Evolutionary conservation across 2,113 vertebrate species (phyloP).

Genomic region (Morone saxatilis): DNA sequence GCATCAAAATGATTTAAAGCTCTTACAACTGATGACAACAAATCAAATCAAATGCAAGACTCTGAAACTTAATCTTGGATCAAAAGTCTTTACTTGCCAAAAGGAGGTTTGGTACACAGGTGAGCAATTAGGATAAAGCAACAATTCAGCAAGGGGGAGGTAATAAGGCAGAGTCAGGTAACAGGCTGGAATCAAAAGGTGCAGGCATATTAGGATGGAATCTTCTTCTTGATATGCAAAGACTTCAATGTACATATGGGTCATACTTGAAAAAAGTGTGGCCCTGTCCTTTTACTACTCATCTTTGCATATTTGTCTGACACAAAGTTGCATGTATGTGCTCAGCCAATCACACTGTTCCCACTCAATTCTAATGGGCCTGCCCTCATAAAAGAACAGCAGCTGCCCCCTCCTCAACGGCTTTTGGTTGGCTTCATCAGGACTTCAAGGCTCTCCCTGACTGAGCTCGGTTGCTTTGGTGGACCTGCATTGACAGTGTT

Average conservation of each 20-base stretch:
- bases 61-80: no score
- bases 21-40: no score
- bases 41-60: no score
- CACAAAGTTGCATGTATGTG: not conserved
- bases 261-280: not conserved
- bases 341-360: slow-evolving; percentile 6
- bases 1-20: no score
- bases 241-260: not conserved
- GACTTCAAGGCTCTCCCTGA: not conserved
- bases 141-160: no score
- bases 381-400: slow-evolving; percentile 14
- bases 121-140: no score
- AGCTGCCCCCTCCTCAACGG: not conserved
- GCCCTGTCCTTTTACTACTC: not conserved
- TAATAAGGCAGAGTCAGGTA: no score
- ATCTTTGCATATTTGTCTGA: not conserved
- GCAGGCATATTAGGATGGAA: not conserved
- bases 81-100: no score
- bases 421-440: not conserved
- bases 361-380: not conserved
- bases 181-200: not conserved
- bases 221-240: not conserved
- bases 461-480: not conserved
- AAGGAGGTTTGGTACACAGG: no score
- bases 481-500: not conserved